Conservation (phyloP, 2,113 vertebrate species). For the Phrynocephalus versicolor region DNA sequence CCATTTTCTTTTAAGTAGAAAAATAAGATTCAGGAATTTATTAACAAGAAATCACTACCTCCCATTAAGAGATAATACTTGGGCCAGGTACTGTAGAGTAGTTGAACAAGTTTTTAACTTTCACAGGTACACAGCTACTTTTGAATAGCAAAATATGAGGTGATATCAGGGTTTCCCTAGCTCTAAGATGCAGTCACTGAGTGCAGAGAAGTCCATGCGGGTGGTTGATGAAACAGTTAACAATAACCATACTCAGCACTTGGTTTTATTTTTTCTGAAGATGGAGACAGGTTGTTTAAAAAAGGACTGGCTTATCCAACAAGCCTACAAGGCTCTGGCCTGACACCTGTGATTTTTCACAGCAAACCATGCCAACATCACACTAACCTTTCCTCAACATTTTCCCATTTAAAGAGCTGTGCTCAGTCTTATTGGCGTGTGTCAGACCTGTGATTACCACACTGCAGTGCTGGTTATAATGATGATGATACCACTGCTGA, state of each 20-base stretch:
- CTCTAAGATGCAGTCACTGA: not conserved
- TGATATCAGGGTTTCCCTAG: not conserved
- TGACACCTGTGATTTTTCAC: not conserved
- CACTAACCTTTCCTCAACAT: not conserved
- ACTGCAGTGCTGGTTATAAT: not conserved
- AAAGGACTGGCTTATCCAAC: not conserved
- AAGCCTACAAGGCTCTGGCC: not conserved
- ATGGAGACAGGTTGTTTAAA: not conserved
- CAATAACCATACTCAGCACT: not conserved
- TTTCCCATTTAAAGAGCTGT: not conserved
- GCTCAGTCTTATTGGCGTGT: not conserved
- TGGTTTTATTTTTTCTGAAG: not conserved
- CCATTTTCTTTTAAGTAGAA: not conserved
- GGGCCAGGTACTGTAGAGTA: not conserved
- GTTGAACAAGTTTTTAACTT: not conserved
- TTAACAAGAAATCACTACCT: not conserved
- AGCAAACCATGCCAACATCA: not conserved
- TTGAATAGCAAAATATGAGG: accelerated
- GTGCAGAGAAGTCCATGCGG: not conserved
- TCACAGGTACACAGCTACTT: not conserved
- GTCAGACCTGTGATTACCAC: not conserved
- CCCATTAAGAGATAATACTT: not conserved
- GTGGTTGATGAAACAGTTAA: not conserved
- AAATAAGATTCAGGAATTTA: not conserved
- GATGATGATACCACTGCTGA: not conserved